phyloP scores from a whole-genome alignment of 1,140 invertebrate genomes.

The Euglossa dilemma region DNA sequence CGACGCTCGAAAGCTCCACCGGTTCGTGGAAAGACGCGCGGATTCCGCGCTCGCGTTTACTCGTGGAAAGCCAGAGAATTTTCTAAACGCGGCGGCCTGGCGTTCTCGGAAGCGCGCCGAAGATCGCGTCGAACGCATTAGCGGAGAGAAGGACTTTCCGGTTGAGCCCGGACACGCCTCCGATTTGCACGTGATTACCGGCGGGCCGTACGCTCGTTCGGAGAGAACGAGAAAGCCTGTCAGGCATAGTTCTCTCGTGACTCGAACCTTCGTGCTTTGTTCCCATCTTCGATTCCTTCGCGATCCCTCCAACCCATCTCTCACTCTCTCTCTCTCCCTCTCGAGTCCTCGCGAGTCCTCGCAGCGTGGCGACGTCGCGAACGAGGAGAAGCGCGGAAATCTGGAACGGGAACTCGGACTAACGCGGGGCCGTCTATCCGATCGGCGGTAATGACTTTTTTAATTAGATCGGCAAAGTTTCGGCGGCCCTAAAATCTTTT shows the following conservation, averaged over 20 bases:
- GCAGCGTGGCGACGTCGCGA: no score
- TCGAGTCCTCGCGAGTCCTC: neutral
- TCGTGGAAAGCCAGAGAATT: no score
- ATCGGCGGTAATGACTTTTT: constrained; percentile 23
- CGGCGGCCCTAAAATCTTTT: constrained; percentile 51
- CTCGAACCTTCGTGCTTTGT: neutral
- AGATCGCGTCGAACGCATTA: constrained; percentile 52
- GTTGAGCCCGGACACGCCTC: constrained; percentile 58
- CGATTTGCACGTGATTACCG: constrained; percentile 67
- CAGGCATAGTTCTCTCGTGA: neutral
- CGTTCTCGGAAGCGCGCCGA: constrained; percentile 60
- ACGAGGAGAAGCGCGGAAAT: constrained; percentile 4
- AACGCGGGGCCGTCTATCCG: constrained; percentile 6
- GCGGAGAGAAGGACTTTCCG: constrained; percentile 49
- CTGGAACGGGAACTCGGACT: neutral
- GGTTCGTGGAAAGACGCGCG: no score
- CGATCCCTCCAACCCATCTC: neutral
- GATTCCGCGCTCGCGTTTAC: no score
- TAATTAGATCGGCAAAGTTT: constrained; percentile 26
- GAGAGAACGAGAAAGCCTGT: constrained; percentile 20
- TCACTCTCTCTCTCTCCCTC: neutral
- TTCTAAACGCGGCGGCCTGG: constrained; percentile 42
- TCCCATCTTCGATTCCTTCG: neutral
- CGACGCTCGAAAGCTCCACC: no score
- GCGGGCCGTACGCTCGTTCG: constrained; percentile 34